These are phyloP conservation scores for Lithobates sylvaticus DNA, from an alignment of 2,797 vertebrate genomes.

Conservation along the genomic window DNA sequence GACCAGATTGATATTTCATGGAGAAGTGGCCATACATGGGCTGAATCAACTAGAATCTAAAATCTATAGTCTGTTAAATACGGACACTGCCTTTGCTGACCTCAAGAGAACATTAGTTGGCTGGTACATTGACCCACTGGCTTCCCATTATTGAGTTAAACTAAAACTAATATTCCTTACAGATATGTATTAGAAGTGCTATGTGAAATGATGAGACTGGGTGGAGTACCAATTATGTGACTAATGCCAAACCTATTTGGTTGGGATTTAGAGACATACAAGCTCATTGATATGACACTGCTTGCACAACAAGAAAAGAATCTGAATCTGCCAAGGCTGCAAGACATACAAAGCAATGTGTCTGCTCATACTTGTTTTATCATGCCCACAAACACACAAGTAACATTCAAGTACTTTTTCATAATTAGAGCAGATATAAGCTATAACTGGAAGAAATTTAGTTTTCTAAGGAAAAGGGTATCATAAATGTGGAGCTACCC, in stretches of 20 bases:
- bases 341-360: not conserved
- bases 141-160: not conserved
- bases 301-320: constrained; percentile 5
- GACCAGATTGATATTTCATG: no score
- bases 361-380: constrained; percentile 14
- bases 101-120: no score
- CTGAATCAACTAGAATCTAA: no score
- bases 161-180: not conserved
- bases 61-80: no score
- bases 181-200: not conserved
- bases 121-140: no score
- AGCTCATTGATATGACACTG: not conserved
- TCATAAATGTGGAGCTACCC: no score
- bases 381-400: not conserved
- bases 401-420: not conserved
- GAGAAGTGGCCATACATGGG: no score
- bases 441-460: not conserved
- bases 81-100: no score
- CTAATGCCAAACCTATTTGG: not conserved
- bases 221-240: not conserved
- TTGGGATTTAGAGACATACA: not conserved
- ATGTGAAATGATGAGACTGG: not conserved
- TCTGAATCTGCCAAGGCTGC: not conserved
- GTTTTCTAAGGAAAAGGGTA: not conserved
- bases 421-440: not conserved